phyloP scores from a whole-genome alignment of 2,797 vertebrate species.

The Cynodonichthys magdalenae region DNA sequence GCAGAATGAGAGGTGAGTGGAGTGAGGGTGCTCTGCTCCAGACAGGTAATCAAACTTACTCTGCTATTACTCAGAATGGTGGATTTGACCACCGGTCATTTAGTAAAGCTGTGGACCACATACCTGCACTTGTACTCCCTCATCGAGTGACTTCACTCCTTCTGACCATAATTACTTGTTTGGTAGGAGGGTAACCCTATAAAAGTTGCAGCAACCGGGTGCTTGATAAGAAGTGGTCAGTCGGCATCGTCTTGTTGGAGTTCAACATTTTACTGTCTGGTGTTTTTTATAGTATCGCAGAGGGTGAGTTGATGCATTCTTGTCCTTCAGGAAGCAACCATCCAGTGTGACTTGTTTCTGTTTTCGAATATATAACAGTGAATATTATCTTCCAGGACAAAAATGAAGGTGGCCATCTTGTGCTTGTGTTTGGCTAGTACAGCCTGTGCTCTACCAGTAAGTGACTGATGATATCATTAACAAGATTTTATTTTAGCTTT shows the following conservation, averaged over 20 bases:
- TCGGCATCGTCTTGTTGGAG: slow-evolving; percentile 23
- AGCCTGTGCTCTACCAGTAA: slow-evolving; percentile 77
- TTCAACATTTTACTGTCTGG: slow-evolving; percentile 10
- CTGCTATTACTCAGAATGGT: slow-evolving; percentile 72
- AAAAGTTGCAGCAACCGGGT: slow-evolving; percentile 50
- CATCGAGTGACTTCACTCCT: slow-evolving; percentile 50
- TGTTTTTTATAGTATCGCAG: slow-evolving; percentile 3
- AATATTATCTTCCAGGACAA: slow-evolving; percentile 44
- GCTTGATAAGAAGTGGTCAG: slow-evolving; percentile 13
- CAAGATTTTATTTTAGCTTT: neutral
- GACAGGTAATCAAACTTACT: slow-evolving; percentile 67
- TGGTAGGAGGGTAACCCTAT: slow-evolving; percentile 49
- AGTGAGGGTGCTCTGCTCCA: slow-evolving; percentile 39
- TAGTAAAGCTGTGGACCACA: slow-evolving; percentile 77
- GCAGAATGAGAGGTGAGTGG: slow-evolving; percentile 25
- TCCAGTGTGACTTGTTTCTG: neutral
- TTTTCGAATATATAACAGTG: slow-evolving; percentile 5
- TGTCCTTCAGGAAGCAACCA: neutral
- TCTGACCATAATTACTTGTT: slow-evolving; percentile 54
- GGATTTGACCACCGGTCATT: slow-evolving; percentile 77
- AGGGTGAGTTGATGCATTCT: slow-evolving; percentile 57
- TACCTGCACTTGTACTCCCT: slow-evolving; percentile 52
- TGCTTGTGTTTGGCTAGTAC: slow-evolving; percentile 72
- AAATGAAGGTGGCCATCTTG: slow-evolving; percentile 74
- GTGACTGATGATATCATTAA: slow-evolving; percentile 23